A percentile compares a stretch with the other conserved stretches of the same genome.
These are phyloP conservation scores for Dasyurus viverrinus DNA, from an alignment of 2,113 vertebrate species.

Conservation along the genomic window DNA sequence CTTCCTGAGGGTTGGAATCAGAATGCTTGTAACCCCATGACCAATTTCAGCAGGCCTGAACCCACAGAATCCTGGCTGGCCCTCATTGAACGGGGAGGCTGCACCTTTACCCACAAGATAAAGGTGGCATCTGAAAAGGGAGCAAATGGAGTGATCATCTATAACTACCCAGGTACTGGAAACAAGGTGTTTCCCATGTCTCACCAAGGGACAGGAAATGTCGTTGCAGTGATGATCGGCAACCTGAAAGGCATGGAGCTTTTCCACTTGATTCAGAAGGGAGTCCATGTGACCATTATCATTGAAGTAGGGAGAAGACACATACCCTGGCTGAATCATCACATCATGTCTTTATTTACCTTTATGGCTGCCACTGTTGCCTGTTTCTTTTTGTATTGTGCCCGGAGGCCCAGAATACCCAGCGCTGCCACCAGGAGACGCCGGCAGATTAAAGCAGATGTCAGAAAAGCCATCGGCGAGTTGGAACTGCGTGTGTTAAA, in stretches of 20 bases:
- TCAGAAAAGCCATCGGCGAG: slow-evolving; percentile 62
- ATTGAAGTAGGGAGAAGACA: slow-evolving; percentile 84
- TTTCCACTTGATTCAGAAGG: slow-evolving; percentile 75
- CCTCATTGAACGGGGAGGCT: slow-evolving; percentile 69
- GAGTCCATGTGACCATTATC: slow-evolving; percentile 78
- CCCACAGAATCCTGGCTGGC: slow-evolving; percentile 62
- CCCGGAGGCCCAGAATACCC: slow-evolving; percentile 39
- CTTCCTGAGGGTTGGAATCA: slow-evolving; percentile 59
- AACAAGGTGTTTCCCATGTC: slow-evolving; percentile 59
- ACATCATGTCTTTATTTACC: slow-evolving; percentile 82
- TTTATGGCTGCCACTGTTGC: slow-evolving; percentile 78
- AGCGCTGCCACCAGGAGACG: slow-evolving; percentile 51
- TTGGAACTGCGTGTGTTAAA: slow-evolving; percentile 72
- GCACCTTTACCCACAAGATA: slow-evolving; percentile 65
- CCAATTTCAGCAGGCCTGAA: slow-evolving; percentile 61
- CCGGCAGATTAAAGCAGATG: slow-evolving; percentile 59
- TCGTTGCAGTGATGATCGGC: slow-evolving; percentile 84
- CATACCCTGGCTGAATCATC: slow-evolving; percentile 83
- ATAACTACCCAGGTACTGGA: slow-evolving; percentile 44
- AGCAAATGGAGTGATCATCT: slow-evolving; percentile 70
- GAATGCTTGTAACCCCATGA: slow-evolving; percentile 54
- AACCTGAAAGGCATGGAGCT: slow-evolving; percentile 82
- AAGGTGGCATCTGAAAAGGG: slow-evolving; percentile 62
- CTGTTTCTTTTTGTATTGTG: slow-evolving; percentile 75
- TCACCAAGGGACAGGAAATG: slow-evolving; percentile 75